Percentiles rank a stretch among this genome's conserved stretches.
Conservation (phyloP, 2,113 vertebrate species). For the Micromys minutus region DNA sequence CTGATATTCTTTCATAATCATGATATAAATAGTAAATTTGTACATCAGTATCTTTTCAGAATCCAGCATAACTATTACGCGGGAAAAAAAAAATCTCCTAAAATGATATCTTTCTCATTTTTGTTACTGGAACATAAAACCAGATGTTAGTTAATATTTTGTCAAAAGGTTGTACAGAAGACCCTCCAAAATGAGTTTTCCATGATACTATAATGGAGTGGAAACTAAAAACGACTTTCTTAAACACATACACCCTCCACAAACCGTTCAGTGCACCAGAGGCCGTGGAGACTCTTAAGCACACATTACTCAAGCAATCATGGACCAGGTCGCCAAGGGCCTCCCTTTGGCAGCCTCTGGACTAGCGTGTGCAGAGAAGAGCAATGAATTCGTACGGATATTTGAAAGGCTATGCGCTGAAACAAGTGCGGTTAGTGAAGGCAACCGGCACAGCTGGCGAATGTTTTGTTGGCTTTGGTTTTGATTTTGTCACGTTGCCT, state of each 20-base stretch:
- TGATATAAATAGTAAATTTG: neutral
- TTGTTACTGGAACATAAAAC: constrained; percentile 44
- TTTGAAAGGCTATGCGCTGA: neutral
- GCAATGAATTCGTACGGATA: neutral
- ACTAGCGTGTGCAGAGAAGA: neutral
- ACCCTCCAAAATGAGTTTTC: constrained; percentile 18
- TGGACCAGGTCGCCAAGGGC: neutral
- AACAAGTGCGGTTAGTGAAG: neutral
- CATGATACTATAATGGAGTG: neutral
- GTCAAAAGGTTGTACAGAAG: neutral
- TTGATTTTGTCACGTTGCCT: neutral
- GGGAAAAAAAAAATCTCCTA: neutral
- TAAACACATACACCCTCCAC: neutral
- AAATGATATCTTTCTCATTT: constrained; percentile 29
- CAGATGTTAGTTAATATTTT: constrained; percentile 30
- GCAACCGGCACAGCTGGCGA: neutral
- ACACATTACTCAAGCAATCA: neutral
- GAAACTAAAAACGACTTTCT: constrained; percentile 20
- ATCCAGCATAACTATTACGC: neutral
- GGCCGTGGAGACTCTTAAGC: neutral
- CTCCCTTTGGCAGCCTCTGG: neutral
- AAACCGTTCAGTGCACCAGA: neutral
- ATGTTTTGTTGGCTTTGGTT: neutral
- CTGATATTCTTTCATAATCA: neutral
- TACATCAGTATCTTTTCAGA: constrained; percentile 24